phyloP scores from a whole-genome alignment of 2,113 vertebrate genomes.

The Nothoprocta pentlandii region DNA sequence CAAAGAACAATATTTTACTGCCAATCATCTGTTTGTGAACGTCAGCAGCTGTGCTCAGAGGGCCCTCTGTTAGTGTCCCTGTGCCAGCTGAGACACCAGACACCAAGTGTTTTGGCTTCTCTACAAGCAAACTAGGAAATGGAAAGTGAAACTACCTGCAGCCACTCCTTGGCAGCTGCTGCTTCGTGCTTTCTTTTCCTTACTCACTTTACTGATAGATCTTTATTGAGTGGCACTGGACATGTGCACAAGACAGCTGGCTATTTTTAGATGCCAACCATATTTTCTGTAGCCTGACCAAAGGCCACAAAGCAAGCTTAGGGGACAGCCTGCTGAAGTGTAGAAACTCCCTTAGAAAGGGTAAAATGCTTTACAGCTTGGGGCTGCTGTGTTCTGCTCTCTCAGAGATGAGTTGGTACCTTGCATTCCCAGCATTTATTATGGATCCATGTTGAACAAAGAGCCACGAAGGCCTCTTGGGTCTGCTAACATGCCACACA shows the following conservation, averaged over 20 bases:
- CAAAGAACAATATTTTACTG: background rate
- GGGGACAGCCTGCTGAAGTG: background rate
- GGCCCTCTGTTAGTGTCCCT: background rate
- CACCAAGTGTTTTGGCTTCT: background rate
- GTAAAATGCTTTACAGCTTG: background rate
- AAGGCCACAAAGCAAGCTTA: background rate
- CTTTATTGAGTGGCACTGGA: background rate
- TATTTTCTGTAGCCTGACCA: background rate
- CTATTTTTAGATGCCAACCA: background rate
- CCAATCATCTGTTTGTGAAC: background rate
- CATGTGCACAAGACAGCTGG: background rate
- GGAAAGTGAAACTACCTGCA: background rate
- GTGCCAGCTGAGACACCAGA: accelerated
- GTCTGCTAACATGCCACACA: background rate
- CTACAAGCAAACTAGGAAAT: background rate
- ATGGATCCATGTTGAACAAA: background rate
- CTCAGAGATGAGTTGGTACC: background rate
- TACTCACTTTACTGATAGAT: background rate
- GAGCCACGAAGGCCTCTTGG: background rate
- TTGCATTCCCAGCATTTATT: background rate
- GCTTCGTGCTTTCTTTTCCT: background rate
- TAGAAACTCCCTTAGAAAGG: background rate
- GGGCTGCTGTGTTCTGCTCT: background rate
- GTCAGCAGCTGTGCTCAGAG: background rate
- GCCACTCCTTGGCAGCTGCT: background rate